Evolutionary conservation across 2,113 vertebrate species (phyloP).

Genomic region (Pandion haliaetus): DNA sequence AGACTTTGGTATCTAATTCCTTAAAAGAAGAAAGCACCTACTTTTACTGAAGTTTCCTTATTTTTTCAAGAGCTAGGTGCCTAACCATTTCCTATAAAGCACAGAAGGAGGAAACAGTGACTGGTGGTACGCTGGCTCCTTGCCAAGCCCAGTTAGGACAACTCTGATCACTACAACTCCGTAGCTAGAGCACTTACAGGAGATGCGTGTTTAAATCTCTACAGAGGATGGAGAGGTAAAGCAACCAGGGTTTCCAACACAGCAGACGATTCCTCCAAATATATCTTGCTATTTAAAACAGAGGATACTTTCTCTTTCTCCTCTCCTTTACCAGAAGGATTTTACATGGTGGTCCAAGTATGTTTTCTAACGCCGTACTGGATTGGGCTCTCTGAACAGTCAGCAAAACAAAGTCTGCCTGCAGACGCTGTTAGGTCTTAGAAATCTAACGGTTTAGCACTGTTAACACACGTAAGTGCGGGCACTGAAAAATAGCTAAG

Average conservation of each 20-base stretch:
- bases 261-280: background rate
- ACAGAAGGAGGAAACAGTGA: background rate
- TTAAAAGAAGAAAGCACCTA: background rate
- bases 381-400: background rate
- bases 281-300: background rate
- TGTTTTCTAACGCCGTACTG: background rate
- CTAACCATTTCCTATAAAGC: background rate
- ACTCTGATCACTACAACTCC: background rate
- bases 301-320: background rate
- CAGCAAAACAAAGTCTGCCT: background rate
- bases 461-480: background rate
- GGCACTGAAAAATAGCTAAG: background rate
- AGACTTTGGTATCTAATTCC: background rate
- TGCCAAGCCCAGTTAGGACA: background rate
- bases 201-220: background rate
- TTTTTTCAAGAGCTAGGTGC: background rate
- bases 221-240: background rate
- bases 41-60: background rate
- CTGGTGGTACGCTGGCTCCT: background rate
- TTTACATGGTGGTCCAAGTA: background rate
- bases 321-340: background rate
- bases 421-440: background rate
- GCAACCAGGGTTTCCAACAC: background rate
- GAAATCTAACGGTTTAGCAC: background rate
- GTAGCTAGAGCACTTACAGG: background rate